Evolutionary conservation across 2,888 invertebrate species (phyloP), one percentile per base, ranked within the genome.

Genomic region (Metacarcinus magister): DNA sequence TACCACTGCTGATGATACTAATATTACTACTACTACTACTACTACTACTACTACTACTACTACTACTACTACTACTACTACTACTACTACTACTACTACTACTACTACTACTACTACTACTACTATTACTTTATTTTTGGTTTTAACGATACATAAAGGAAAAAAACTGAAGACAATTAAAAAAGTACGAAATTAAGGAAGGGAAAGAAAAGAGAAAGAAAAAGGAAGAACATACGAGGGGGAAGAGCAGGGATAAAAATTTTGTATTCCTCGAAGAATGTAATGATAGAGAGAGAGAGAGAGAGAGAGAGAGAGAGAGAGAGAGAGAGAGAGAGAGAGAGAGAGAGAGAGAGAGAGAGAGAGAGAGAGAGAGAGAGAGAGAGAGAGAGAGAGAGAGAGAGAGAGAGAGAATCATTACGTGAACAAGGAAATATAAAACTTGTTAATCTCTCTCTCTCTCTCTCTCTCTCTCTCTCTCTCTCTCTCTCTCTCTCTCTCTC

Each of bases 61-160:
- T 89, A 89, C 32, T 89, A 89, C 87, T 89, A 89, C 87, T 89
- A 89, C 87, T 89, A 28, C 32, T 89, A 28, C 32, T 89, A 10
- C 87, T 89, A 28, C 87, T 89, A 28, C 87, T 89, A 89, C 87
- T 89, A 89, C 87, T 89, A 89, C 87, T 89, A 89, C 87, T 89
- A 89, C 87, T 89, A 89, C 87, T 89, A 89, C 39, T 89, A 89
- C 89, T 89, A 89, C 89, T 89, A 89, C 89, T 89, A 89, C 39
- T 89, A 89, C 89, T 89, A 89, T 39, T 89, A 89, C 89, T 89
- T 39, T 89, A 89, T 39, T 89, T 1, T 2, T 89, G 7, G 23
- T 67, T 3, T n/a, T 67, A 54, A 54, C 54, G 54, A 54, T 16
- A 32, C 28, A 32, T 1, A 7, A 5, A 87, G 28, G n/a, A n/a